These are phyloP conservation scores for Geotria australis DNA, from an alignment of 2,797 vertebrate species.

Conservation along the genomic window DNA sequence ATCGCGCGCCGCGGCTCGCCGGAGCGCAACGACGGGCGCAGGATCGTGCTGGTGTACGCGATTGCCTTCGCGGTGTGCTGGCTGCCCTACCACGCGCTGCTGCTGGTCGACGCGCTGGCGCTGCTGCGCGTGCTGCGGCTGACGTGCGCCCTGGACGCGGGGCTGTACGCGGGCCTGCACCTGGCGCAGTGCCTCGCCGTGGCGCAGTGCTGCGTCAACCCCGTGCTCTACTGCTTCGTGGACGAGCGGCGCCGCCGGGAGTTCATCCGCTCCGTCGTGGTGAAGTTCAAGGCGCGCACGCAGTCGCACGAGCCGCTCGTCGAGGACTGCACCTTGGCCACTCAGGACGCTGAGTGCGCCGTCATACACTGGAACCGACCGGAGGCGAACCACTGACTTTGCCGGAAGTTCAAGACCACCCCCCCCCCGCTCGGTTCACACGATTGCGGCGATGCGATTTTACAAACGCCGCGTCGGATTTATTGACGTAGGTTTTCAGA, in stretches of 20 bases:
- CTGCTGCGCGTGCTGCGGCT: slow-evolving; percentile 41
- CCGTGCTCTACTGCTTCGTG: slow-evolving; percentile 82
- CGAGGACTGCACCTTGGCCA: no score
- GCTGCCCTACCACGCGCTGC: slow-evolving; percentile 50
- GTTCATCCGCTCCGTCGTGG: slow-evolving; percentile 95
- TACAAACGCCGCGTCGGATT: no score
- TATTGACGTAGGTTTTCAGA: no score
- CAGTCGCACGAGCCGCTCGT: no score
- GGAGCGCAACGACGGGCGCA: slow-evolving; percentile 40
- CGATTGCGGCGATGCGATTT: no score
- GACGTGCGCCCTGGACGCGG: slow-evolving; percentile 47
- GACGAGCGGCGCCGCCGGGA: slow-evolving; percentile 75
- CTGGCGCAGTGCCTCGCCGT: slow-evolving; percentile 71
- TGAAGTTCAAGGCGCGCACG: slow-evolving; percentile 50
- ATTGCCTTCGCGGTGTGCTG: slow-evolving; percentile 72
- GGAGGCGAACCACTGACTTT: no score
- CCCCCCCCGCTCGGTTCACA: no score
- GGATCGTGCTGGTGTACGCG: slow-evolving; percentile 59
- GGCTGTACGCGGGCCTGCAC: slow-evolving; percentile 39
- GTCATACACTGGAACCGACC: no score
- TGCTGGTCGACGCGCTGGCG: slow-evolving; percentile 43
- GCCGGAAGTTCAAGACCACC: no score
- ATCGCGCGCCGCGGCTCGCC: slow-evolving; percentile 22
- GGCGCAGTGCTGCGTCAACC: slow-evolving; percentile 78
- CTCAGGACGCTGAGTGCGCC: no score